A percentile compares a stretch with the other conserved stretches of the same genome.
Evolutionary conservation across 2,888 invertebrate species (phyloP).

Genomic region (Clostera curtula): DNA sequence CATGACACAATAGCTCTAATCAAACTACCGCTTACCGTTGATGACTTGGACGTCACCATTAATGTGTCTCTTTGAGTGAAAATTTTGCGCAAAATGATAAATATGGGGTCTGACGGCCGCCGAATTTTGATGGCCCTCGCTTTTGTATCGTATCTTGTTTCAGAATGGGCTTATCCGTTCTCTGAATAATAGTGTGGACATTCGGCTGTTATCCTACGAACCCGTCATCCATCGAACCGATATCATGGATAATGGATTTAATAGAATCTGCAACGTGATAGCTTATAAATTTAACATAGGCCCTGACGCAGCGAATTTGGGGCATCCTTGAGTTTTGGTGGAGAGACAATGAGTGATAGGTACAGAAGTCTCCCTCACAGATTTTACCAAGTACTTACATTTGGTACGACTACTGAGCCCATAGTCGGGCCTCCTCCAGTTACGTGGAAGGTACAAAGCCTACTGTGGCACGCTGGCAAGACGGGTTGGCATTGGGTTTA

Average conservation of each 20-base stretch:
- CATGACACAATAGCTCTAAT: not conserved
- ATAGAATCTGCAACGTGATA: constrained; percentile 22
- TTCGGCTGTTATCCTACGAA: constrained; percentile 30
- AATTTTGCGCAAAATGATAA: constrained; percentile 67
- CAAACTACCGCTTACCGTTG: constrained; percentile 4
- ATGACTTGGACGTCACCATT: constrained; percentile 22
- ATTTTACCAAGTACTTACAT: no score
- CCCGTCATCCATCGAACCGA: constrained; percentile 18
- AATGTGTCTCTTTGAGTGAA: constrained; percentile 55
- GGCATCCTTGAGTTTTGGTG: constrained; percentile 7
- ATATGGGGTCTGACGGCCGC: constrained; percentile 52
- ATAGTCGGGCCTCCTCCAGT: no score
- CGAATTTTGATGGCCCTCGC: constrained; percentile 65
- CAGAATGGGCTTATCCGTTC: constrained; percentile 61
- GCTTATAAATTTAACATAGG: constrained; percentile 28
- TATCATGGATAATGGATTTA: constrained; percentile 35
- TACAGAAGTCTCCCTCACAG: no score
- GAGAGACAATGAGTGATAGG: constrained; percentile 7
- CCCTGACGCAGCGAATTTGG: constrained; percentile 13
- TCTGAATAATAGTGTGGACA: constrained; percentile 53
- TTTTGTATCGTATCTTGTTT: constrained; percentile 68
- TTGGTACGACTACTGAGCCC: no score
- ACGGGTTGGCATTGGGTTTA: no score
- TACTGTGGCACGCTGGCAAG: no score
- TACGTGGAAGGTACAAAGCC: no score